Conservation (phyloP, 1,140 invertebrate genomes). For the Scaptomyza hsui region DNA sequence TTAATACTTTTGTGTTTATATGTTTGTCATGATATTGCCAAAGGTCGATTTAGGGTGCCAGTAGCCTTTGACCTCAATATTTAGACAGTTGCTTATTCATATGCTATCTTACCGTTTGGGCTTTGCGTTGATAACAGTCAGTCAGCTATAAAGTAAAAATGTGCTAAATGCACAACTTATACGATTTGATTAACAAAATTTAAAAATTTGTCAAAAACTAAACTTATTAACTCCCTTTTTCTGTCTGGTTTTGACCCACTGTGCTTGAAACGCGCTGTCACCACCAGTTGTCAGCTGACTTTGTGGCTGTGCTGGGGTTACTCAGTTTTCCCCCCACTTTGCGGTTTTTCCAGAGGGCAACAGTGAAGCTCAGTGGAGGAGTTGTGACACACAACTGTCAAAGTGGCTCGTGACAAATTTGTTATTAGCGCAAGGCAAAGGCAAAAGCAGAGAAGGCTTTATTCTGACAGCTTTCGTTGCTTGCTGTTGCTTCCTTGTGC, state of each 20-base stretch:
- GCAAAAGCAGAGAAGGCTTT: constrained; percentile 21
- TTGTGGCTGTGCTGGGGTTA: constrained; percentile 19
- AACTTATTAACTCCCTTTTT: no score
- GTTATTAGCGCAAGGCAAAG: constrained; percentile 61
- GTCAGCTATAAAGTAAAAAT: no score
- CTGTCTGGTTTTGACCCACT: constrained; percentile 15
- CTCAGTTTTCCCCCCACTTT: background rate
- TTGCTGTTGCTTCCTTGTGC: constrained; percentile 2
- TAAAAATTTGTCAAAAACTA: background rate
- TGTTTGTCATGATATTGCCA: background rate
- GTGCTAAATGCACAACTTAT: no score
- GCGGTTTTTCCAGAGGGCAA: constrained; percentile 35
- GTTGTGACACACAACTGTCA: constrained; percentile 74
- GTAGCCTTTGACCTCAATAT: no score
- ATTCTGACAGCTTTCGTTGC: constrained; percentile 30
- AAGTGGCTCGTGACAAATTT: constrained; percentile 72
- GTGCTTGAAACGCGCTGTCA: constrained; percentile 29
- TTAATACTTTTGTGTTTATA: background rate
- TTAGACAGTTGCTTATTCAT: no score
- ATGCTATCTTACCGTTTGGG: no score
- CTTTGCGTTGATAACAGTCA: no score
- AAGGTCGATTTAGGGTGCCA: background rate
- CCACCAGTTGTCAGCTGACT: constrained; percentile 25
- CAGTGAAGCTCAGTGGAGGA: constrained; percentile 27
- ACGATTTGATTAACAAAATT: background rate